These are phyloP conservation scores for Pseudanteris insignis DNA, from an alignment of 2,888 invertebrate species.

Conservation along the genomic window DNA sequence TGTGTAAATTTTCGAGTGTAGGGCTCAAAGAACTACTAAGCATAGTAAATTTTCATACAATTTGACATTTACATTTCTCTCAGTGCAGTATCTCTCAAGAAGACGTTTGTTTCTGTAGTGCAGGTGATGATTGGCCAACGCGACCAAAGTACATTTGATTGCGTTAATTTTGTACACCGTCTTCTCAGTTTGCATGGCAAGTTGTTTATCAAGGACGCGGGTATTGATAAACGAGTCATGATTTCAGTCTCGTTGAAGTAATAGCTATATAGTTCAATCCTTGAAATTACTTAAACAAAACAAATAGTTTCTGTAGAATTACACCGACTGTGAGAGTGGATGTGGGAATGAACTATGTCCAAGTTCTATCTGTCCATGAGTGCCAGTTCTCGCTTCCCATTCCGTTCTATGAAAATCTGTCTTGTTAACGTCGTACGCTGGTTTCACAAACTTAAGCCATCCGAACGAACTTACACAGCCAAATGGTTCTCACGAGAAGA, in stretches of 20 bases:
- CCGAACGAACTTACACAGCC: constrained; percentile 18
- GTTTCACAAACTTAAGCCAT: constrained; percentile 36
- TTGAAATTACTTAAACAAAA: constrained; percentile 34
- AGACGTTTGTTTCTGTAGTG: no score
- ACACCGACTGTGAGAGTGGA: constrained; percentile 28
- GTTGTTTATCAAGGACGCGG: not conserved
- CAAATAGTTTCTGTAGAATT: constrained; percentile 36
- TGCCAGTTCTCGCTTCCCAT: constrained; percentile 11
- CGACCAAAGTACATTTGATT: not conserved
- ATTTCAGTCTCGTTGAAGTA: constrained; percentile 26
- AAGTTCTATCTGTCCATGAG: constrained; percentile 37
- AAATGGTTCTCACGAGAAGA: constrained; percentile 26
- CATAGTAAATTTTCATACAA: no score
- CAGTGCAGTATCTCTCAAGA: not conserved
- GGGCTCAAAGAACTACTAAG: no score
- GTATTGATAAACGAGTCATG: not conserved
- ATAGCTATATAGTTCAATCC: constrained; percentile 15
- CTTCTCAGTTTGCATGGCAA: not conserved
- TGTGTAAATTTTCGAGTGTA: no score
- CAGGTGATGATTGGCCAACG: no score
- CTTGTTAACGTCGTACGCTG: constrained; percentile 38
- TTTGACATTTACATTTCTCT: no score
- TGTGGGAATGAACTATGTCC: constrained; percentile 42
- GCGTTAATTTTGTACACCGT: no score
- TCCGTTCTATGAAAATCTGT: constrained; percentile 32